These are phyloP conservation scores for Fistularia commersonii DNA, from an alignment of 2,797 vertebrate genomes.

Conservation along the genomic window DNA sequence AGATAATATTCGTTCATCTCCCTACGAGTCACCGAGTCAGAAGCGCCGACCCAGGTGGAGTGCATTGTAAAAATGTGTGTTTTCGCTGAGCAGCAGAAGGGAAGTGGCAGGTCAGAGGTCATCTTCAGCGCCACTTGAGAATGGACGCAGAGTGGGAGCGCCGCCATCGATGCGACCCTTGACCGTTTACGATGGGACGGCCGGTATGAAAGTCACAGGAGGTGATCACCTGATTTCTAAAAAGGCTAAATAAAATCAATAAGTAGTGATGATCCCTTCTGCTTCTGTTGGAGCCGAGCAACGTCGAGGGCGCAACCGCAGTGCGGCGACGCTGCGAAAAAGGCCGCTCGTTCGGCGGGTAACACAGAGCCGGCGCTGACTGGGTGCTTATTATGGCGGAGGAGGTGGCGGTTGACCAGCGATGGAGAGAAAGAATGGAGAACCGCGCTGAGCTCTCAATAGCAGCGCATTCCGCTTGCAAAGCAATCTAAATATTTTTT, in stretches of 20 bases:
- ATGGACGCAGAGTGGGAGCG: no score
- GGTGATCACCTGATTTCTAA: no score
- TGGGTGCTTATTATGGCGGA: conserved; percentile 43
- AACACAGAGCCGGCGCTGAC: conserved; percentile 43
- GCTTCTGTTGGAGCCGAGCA: no score
- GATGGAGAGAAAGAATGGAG: conserved; percentile 27
- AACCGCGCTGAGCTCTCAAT: conserved; percentile 18
- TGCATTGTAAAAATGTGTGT: no score
- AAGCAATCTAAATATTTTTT: neutral
- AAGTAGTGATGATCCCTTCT: no score
- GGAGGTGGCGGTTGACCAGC: conserved; percentile 33
- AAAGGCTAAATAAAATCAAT: no score
- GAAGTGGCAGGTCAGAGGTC: conserved; percentile 23
- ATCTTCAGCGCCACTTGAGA: conserved; percentile 1
- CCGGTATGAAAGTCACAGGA: no score
- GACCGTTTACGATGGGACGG: neutral
- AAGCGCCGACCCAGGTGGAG: no score
- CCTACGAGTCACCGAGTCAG: no score
- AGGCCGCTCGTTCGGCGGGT: conserved; percentile 48
- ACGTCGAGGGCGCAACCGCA: neutral
- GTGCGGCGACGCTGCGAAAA: conserved; percentile 32
- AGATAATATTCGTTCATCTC: no score
- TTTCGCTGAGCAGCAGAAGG: no score
- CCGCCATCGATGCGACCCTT: neutral
- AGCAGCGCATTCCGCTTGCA: conserved; percentile 2